Base-by-base conservation (phyloP, 2,113 vertebrate species). In the Sebastes schlegelii region DNA sequence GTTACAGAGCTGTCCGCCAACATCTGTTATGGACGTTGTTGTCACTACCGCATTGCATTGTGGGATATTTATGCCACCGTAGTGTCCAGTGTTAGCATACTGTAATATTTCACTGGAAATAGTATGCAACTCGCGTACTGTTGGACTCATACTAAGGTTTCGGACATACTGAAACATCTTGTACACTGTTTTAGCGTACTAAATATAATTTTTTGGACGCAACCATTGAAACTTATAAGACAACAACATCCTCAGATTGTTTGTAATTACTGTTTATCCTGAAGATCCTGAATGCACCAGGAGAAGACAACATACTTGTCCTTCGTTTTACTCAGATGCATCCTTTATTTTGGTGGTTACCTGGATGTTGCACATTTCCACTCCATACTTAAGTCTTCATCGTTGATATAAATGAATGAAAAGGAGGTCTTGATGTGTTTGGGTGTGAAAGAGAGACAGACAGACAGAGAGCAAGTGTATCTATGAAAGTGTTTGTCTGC, bases 291-390 rank as follows among this genome's bases (percentile, higher is more conserved):
- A 58, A 80, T 1, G 23, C 10, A n/a, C 14, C 42, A 74, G 8
- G 4, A 63, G 42, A 0, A 40, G 21, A 51, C 42, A 48, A 55
- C n/a, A 1, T 17, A 9, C 17, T 1, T 40, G n/a, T 19, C 62
- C 54, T 58, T 13, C 21, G 2, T 8, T 66, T 74, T 65, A 52
- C 21, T 79, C 21, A 55, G 52, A 71, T n/a, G 8, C 45, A 8
- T 76, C 16, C 2, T 78, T 52, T 86, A 17, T 82, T 88, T 62
- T 40, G 75, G 23, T 62, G 67, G 23, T 73, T 42, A 61, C 34
- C 51, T 82, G 49, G 43, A 62, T 12, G 34, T n/a, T 8, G 2
- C 0, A 64, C 60, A 21, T 65, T 60, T 67, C 13, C 60, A 6
- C 52, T 69, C 70, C 17, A 65, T 8, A 42, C 42, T 74, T 23